Base-by-base conservation (phyloP, 2,888 invertebrate species). In the Platynereis dumerilii region DNA sequence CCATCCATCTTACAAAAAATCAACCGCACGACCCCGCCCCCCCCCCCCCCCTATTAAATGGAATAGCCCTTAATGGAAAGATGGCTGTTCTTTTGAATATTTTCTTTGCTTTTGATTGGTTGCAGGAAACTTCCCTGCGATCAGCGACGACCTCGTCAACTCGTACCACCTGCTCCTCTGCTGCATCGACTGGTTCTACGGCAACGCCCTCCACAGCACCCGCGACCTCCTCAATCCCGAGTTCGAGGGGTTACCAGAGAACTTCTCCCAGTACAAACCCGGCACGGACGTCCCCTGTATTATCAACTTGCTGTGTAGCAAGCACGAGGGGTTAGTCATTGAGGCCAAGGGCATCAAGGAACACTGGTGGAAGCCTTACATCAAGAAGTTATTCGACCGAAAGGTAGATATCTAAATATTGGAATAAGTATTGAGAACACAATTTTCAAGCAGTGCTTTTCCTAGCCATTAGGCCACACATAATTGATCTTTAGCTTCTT, bases 261-360 rank as follows among this genome's bases (percentile, higher is more conserved):
- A 91, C 76, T 93, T 90, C 72, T 87, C 88, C 87, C 77, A 82
- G 29, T 88, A 87, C 78, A 85, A 86, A 71, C 82, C 88, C 52
- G 90, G 79, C 15, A 83, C 86, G 17, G 90, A 90, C 63, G 88
- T 91, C 22, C 91, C 92, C 20, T 96, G 94, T 79, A 91, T 95
- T 69, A 91, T 97, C 73, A 89, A 91, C 72, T 87, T 89, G 69
- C 86, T 96, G 45, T 95, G 95, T 84, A 89, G 90, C 74, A 89
- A 90, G 75, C 91, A 92, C 77, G 90, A 92, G 77, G 93, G 92
- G 0, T 87, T 92, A 52, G 87, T 90, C n/a, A 88, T 93, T 2
- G 96, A 97, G 82, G 96, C 95, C 7, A 91, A 92, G 80, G 90
- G 91, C 26, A 92, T 95, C 80, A 95, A 96, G 81, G 91, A 92